Evolutionary conservation across 2,888 invertebrate species (phyloP), one percentile per base, ranked within the genome.

Genomic region (Strigamia transsilvanica): DNA sequence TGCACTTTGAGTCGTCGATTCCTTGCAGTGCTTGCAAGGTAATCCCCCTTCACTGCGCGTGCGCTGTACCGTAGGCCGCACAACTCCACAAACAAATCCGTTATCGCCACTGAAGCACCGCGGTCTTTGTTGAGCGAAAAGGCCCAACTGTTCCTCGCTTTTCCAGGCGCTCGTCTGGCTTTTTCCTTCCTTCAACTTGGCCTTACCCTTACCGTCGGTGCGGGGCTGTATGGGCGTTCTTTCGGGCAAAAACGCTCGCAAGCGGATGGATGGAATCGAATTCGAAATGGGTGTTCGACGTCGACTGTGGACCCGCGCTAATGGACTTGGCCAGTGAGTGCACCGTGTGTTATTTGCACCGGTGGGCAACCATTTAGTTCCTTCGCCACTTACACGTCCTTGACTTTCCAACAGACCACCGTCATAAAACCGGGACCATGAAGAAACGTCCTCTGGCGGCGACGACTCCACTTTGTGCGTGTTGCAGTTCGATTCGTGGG

Each of bases 341-440:
- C 73, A 73, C 15, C 32, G 27, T 32, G 12, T 27, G 27, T 27
- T 27, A 73, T 73, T 32, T 13, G 1, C 73, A 27, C 32, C 73
- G 27, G 73, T 32, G 6, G 73, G 73, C 15, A 73, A 32, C 73
- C 73, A 73, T 73, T 73, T 73, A 32, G 73, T 73, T 27, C 73
- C 73, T 73, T 73, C 73, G 73, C 73, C 73, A 73, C 73, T 73
- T n/a, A 73, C 32, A 27, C 73, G 61, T 66, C n/a, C 61, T 66
- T 66, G 73, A 32, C n/a, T 73, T 73, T 73, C 73, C 73, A 73
- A 2, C 73, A 73, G 23, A 73, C 23, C 23, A 13, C 73, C 73
- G 13, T 73, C 73, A 13, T 73, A 73, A 73, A 73, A 73, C 73
- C 73, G 73, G 13, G 27, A 32, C 73, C 73, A n/a, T 13, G 73